These are phyloP conservation scores for Drosophila parabipectinata DNA, from an alignment of 1,140 invertebrate species.

Conservation along the genomic window DNA sequence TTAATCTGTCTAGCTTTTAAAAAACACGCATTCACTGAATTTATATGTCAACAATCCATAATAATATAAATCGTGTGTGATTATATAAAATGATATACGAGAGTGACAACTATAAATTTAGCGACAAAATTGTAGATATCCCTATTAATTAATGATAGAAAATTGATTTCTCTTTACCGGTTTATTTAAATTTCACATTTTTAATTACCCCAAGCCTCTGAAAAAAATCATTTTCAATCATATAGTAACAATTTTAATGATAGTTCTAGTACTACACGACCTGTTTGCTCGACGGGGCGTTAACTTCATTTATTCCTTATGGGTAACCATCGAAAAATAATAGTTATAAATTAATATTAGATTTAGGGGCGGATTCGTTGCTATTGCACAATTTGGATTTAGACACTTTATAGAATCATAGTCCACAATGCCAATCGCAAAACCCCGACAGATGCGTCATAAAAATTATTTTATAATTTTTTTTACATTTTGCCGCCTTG, in stretches of 20 bases:
- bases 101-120: background rate
- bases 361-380: conserved; percentile 13
- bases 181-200: conserved; percentile 1
- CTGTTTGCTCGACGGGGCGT: conserved; percentile 36
- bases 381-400: conserved; percentile 16
- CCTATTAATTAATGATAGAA: conserved; percentile 9
- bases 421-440: conserved; percentile 15
- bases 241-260: conserved; percentile 19
- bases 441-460: conserved; percentile 22
- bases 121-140: background rate
- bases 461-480: conserved; percentile 15
- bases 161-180: background rate
- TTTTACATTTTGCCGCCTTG: background rate
- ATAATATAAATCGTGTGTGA: background rate
- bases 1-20: background rate
- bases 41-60: background rate
- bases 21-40: background rate
- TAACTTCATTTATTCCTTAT: conserved; percentile 30
- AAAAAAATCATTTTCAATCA: conserved; percentile 2
- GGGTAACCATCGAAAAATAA: conserved; percentile 21
- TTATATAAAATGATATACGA: background rate
- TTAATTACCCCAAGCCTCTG: conserved; percentile 16
- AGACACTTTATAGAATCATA: conserved; percentile 13
- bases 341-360: conserved; percentile 18
- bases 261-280: conserved; percentile 30